Evolutionary conservation across 2,888 invertebrate species (phyloP), one percentile per base, ranked within the genome.

Genomic region (Busseola fusca): DNA sequence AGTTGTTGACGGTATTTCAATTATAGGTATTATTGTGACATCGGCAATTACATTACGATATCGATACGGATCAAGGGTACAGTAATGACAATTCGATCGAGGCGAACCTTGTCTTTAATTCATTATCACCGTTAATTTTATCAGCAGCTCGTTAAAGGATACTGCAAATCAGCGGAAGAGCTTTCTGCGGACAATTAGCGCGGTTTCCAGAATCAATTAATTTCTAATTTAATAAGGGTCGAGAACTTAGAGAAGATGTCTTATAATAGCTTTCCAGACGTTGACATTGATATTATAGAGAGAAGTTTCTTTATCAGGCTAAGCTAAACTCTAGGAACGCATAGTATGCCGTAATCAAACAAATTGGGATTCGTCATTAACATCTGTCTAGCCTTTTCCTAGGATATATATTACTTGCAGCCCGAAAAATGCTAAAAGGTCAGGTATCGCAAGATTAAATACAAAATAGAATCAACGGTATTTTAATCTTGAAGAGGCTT

Each of bases 201-300:
- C 75, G 73, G 76, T 83, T 85, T 89, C 86, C 84, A 77, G 73
- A 86, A 83, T 72, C 80, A 83, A 88, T 89, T 85, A 81, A 50
- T 69, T 27, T 42, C 21, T 25, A 64, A 64, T 76, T 45, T 34
- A 64, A 66, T 76, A 57, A 64, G 21, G 58, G 67, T 60, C 34
- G 12, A 60, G 48, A n/a, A 54, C 45, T 21, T 6, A 58, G 25
- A 16, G n/a, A 58, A 52, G 37, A 45, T 56, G 57, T 52, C 56
- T 45, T 7, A 6, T 34, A 67, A 30, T 52, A 56, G 12, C 37
- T 64, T 52, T 77, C 30, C 6, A 57, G 40, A 40, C 45, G 18
- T 25, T 37, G 12, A 37, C 21, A n/a, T 56, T 27, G 4, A 37
- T 56, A 56, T 18, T 18, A 30, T n/a, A 48, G n/a, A 30, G 45